Conservation (phyloP, 2,113 vertebrate genomes). For the Baryphthengus martii region DNA sequence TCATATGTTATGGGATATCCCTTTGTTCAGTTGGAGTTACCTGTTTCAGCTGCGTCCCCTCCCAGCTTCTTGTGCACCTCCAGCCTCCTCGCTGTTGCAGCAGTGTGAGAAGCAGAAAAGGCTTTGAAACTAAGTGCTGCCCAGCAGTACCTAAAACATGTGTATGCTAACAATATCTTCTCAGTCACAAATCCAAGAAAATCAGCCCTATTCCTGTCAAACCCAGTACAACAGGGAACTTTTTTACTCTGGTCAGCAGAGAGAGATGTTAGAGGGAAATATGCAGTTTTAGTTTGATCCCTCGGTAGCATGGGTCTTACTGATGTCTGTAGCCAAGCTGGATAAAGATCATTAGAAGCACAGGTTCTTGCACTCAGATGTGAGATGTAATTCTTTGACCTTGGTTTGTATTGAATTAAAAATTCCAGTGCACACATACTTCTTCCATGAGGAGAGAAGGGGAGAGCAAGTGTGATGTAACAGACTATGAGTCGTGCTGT, state of each 20-base stretch:
- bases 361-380: background rate
- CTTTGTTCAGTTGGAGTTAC: background rate
- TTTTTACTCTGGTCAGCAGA: background rate
- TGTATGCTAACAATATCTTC: background rate
- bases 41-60: background rate
- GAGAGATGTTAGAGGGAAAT: background rate
- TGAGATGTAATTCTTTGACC: background rate
- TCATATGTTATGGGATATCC: no score
- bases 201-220: background rate
- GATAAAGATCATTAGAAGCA: background rate
- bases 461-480: background rate
- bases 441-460: background rate
- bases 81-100: background rate
- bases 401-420: background rate
- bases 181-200: background rate
- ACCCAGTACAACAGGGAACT: background rate
- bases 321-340: background rate
- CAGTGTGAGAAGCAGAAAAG: background rate
- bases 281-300: background rate
- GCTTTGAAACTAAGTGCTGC: background rate
- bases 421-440: background rate
- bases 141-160: background rate
- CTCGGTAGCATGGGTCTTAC: background rate
- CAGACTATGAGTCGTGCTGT: background rate
- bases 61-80: background rate